Conservation (phyloP, 2,797 vertebrate genomes). For the Hydrocynus forskahlii region DNA sequence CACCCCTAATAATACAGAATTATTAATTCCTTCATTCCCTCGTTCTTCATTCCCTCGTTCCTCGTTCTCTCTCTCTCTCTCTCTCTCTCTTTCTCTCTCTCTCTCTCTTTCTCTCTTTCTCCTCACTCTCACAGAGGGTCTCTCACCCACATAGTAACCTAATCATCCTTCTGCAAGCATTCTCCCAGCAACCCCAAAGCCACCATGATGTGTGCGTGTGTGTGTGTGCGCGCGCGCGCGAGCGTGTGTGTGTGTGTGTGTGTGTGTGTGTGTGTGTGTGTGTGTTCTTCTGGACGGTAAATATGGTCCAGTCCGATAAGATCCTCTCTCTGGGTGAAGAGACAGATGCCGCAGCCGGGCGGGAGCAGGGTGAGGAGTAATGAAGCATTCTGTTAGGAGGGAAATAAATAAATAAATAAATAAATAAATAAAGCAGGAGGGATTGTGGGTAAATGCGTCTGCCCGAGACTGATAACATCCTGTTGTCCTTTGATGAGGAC, state of each 20-base stretch:
- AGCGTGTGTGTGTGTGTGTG: conserved; percentile 43
- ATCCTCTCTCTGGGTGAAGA: conserved; percentile 64
- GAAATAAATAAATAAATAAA: conserved; percentile 9
- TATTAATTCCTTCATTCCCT: too few relatives aligned
- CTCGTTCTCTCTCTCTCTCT: too few relatives aligned
- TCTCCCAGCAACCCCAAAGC: neutral
- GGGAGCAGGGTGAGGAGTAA: conserved; percentile 57
- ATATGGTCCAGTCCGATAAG: conserved; percentile 70
- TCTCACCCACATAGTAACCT: neutral
- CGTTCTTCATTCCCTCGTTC: neutral
- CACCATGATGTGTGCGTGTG: neutral
- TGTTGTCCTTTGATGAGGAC: conserved; percentile 67
- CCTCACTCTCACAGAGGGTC: neutral
- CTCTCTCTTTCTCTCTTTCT: neutral
- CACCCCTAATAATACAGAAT: too few relatives aligned
- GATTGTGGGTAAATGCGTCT: conserved; percentile 62
- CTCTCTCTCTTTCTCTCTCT: too few relatives aligned
- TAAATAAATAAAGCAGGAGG: conserved; percentile 18
- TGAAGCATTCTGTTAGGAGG: conserved; percentile 67
- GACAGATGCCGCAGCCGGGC: conserved; percentile 59
- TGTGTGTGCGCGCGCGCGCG: neutral
- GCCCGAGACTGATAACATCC: conserved; percentile 76
- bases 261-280: conserved; percentile 12
- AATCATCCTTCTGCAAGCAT: neutral
- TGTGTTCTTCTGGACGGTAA: conserved; percentile 64